Percentiles rank a stretch among this genome's conserved stretches.
These are phyloP conservation scores for Pherbina coryleti DNA, from an alignment of 2,888 invertebrate species.

Conservation along the genomic window DNA sequence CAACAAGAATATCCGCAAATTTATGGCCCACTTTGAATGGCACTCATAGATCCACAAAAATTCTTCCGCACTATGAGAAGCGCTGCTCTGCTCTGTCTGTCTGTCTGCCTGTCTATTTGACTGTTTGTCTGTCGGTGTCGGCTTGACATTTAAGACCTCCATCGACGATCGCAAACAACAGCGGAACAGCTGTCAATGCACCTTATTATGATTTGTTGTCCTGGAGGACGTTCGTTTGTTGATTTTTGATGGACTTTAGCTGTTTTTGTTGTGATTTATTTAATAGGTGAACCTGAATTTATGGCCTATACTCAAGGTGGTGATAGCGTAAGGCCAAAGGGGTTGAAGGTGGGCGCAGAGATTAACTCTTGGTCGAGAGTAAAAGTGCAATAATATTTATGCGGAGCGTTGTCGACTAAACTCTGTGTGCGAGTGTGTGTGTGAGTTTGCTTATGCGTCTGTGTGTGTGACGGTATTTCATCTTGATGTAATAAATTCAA, in stretches of 20 bases:
- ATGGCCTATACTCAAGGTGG: background rate
- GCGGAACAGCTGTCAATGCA: constrained; percentile 28
- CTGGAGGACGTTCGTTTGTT: constrained; percentile 2
- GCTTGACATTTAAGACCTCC: constrained; percentile 14
- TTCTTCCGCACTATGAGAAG: constrained; percentile 4
- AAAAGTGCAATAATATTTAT: constrained; percentile 16
- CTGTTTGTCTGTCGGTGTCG: background rate
- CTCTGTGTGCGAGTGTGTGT: background rate
- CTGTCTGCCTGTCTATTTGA: no score
- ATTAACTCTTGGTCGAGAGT: background rate
- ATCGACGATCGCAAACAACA: background rate
- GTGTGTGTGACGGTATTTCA: background rate
- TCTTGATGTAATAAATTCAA: constrained; percentile 5
- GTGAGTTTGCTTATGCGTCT: background rate
- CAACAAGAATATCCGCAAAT: constrained; percentile 17
- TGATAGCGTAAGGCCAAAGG: background rate
- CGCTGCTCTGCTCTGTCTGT: background rate
- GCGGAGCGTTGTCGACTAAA: background rate
- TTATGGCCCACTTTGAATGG: constrained; percentile 31
- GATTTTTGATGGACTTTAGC: constrained; percentile 27
- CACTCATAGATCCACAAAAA: constrained; percentile 26
- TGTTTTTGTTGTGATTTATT: constrained; percentile 36
- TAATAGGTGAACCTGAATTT: constrained; percentile 14
- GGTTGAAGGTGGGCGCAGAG: background rate
- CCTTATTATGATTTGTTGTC: constrained; percentile 29